A percentile compares a stretch with the other conserved stretches of the same genome.
phyloP scores from a whole-genome alignment of 1,140 invertebrate genomes.

The Formica selysi region DNA sequence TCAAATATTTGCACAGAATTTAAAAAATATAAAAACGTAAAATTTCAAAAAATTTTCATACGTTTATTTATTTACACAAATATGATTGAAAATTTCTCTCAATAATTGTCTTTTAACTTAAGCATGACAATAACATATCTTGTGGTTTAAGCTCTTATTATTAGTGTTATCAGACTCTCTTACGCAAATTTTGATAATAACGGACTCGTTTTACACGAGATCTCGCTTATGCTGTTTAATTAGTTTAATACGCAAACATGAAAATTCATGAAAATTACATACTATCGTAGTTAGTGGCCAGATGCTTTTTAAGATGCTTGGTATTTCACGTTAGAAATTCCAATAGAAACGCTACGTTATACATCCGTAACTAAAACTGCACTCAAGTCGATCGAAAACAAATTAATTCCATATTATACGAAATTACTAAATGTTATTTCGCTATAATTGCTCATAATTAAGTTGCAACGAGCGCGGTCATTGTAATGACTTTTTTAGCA shows the following conservation, averaged over 20 bases:
- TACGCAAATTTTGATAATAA: slow-evolving; percentile 19
- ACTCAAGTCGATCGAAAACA: slow-evolving; percentile 62
- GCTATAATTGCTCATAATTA: slow-evolving; percentile 64
- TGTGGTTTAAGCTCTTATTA: slow-evolving; percentile 19
- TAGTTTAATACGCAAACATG: slow-evolving; percentile 35
- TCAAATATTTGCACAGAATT: neutral
- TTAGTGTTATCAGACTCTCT: too few species aligned
- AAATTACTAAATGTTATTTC: slow-evolving; percentile 62
- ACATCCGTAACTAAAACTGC: slow-evolving; percentile 23
- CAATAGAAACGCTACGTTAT: neutral
- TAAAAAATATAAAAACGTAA: neutral
- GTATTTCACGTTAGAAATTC: slow-evolving; percentile 39
- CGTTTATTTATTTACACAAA: neutral
- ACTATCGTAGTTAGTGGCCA: neutral
- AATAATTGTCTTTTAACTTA: slow-evolving; percentile 22
- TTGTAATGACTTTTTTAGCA: slow-evolving; percentile 29
- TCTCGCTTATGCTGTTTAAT: slow-evolving; percentile 20
- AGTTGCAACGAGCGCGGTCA: neutral
- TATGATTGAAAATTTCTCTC: neutral
- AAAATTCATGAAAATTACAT: slow-evolving; percentile 35
- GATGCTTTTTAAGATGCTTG: slow-evolving; percentile 15
- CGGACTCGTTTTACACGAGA: neutral
- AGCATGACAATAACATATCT: neutral
- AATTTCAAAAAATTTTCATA: neutral
- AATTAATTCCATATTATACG: slow-evolving; percentile 60